phyloP scores from a whole-genome alignment of 2,888 invertebrate genomes.

The Sericinus montela region DNA sequence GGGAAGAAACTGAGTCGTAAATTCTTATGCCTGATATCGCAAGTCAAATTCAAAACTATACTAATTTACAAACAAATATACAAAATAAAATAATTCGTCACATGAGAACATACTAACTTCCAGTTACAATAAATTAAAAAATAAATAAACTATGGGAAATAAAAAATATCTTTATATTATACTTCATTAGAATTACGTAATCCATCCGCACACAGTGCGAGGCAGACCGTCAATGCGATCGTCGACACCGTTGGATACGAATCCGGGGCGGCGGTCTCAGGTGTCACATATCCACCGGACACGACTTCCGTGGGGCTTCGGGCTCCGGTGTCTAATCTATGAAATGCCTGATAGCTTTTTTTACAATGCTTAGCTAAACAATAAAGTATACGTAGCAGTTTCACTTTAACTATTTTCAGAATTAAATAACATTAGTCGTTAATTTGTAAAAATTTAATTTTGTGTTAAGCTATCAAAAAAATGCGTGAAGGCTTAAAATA shows the following conservation, averaged over 20 bases:
- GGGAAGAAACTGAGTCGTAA: too few relatives aligned
- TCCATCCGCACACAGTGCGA: constrained; percentile 3
- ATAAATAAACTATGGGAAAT: too few relatives aligned
- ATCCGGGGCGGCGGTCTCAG: constrained; percentile 26
- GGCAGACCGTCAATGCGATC: constrained; percentile 16
- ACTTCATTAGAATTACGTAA: constrained; percentile 2
- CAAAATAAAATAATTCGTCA: too few relatives aligned
- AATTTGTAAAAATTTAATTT: too few relatives aligned
- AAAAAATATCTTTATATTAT: background rate
- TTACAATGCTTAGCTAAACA: constrained; percentile 22
- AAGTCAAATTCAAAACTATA: too few relatives aligned
- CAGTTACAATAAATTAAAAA: too few relatives aligned
- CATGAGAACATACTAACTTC: too few relatives aligned
- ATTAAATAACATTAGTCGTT: too few relatives aligned
- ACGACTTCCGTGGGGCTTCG: constrained; percentile 63
- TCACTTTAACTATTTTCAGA: background rate
- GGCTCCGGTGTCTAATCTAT: constrained; percentile 58
- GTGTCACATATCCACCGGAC: constrained; percentile 58
- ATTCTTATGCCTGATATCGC: too few relatives aligned
- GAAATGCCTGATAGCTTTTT: constrained; percentile 29
- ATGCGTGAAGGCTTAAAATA: too few relatives aligned
- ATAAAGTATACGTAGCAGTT: constrained; percentile 9
- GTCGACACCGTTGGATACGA: constrained; percentile 18
- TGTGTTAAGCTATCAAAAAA: too few relatives aligned
- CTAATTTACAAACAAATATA: too few relatives aligned